Conservation (phyloP, 37 sponge, comb jelly and placozoan genomes). For the Diacarnus erythraeanus region DNA sequence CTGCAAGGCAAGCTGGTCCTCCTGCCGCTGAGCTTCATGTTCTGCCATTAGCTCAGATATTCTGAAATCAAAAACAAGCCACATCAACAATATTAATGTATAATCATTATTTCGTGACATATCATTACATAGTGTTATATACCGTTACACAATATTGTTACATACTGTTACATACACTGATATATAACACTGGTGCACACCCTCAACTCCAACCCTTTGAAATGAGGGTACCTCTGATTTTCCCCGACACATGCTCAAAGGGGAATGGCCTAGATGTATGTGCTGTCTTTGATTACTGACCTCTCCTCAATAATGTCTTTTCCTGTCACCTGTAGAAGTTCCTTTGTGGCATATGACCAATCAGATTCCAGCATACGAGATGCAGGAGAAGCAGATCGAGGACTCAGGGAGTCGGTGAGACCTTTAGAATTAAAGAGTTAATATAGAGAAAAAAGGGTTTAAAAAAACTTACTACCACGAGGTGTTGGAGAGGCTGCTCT, state of each 20-base stretch:
- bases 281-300: constrained; percentile 10
- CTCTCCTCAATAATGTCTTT: constrained; percentile 66
- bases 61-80: no score
- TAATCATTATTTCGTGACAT: no score
- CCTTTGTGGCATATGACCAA: constrained; percentile 85
- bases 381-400: constrained; percentile 16
- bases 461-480: not conserved
- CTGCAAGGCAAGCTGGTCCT: constrained; percentile 16
- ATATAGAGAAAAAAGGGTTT: not conserved
- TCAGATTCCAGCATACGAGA: constrained; percentile 44
- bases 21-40: constrained; percentile 33
- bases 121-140: no score
- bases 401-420: not conserved
- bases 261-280: not conserved
- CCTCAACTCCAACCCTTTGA: no score
- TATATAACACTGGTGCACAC: no score
- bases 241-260: no score
- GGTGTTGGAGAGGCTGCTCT: constrained; percentile 35
- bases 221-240: no score
- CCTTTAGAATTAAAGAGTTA: not conserved
- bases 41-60: constrained; percentile 24
- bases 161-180: not conserved
- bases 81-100: no score
- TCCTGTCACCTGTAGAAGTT: constrained; percentile 77
- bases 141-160: not conserved